Evolutionary conservation across 2,888 invertebrate species (phyloP).

Genomic region (Nephrocerus scutellatus): DNA sequence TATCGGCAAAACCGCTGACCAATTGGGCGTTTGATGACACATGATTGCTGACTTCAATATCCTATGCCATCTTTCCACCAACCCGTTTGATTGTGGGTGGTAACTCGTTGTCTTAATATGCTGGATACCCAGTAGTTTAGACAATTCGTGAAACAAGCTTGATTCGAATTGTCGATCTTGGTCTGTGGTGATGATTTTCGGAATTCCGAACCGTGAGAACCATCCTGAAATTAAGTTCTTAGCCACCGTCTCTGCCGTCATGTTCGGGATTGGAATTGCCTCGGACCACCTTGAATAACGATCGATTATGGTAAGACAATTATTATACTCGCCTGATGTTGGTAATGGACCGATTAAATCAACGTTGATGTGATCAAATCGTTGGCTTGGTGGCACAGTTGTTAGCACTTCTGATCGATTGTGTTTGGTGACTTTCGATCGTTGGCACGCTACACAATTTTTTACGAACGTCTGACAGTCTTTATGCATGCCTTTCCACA

Average conservation of each 20-base stretch:
- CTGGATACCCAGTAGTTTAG: constrained; percentile 26
- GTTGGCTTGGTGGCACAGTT: too few relatives aligned
- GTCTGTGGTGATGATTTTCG: constrained; percentile 38
- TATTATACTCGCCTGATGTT: constrained; percentile 1
- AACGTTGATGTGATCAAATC: constrained; percentile 9
- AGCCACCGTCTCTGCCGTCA: constrained; percentile 21
- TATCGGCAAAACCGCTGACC: constrained; percentile 3
- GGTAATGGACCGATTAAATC: constrained; percentile 10
- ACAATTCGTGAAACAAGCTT: constrained; percentile 27
- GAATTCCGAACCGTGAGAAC: constrained; percentile 44
- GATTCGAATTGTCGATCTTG: constrained; percentile 39
- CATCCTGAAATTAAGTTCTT: constrained; percentile 34
- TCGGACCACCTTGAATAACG: constrained; percentile 8
- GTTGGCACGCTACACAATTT: too few relatives aligned
- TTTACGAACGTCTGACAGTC: too few relatives aligned
- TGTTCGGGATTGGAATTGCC: constrained; percentile 7
- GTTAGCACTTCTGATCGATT: too few relatives aligned
- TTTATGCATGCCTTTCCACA: too few relatives aligned
- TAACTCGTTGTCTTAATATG: constrained; percentile 32
- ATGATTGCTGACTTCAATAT: constrained; percentile 30
- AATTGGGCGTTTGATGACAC: constrained; percentile 4
- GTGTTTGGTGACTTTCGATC: too few relatives aligned
- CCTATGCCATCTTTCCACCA: constrained; percentile 43
- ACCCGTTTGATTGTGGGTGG: constrained; percentile 40
- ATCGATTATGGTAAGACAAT: constrained; percentile 5